Evolutionary conservation across 2,797 vertebrate species (phyloP), one percentile per base, ranked within the genome.

Genomic region (Oryzias sinensis): DNA sequence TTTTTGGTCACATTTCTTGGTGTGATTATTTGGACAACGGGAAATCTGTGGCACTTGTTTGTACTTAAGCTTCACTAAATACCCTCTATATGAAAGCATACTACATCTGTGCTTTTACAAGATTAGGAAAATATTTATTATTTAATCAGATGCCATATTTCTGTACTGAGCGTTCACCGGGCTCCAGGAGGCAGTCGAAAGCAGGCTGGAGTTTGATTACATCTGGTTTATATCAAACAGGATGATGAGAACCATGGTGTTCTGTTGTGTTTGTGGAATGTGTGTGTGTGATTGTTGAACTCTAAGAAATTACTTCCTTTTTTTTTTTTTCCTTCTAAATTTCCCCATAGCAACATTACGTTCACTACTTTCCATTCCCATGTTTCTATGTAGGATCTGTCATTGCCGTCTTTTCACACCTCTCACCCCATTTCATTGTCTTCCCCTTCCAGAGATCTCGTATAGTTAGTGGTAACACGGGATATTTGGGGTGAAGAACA

Each of bases 191-290:
- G 33, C 33, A 3, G 9, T 37, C 33, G 33, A 62, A 79, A 81
- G 82, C 83, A 79, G 74, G 70, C 67, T 50, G 25, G 53, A 59
- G 64, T 68, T 75, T 71, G 65, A 78, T 80, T 83, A 74, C 51
- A 80, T 80, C 81, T 87, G 85, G 66, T 79, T 72, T 59, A 54
- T 53, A 65, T 86, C 80, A 75, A 44, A 65, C 16, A 2, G 62
- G 40, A 58, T 55, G 73, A 80, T 70, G 75, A 70, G 60, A 78
- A 59, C 70, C 59, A 45, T 14, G 58, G 46, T 45, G 65, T 74
- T 70, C 54, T 76, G 68, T 77, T 68, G 54, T 72, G 60, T 70
- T 58, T 72, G 50, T 59, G 72, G 67, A 77, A 76, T 80, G 74
- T 1, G 40, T 71, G 46, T 45, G 62, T 51, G 56, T 37, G 67